Evolutionary conservation across 1,140 invertebrate genomes (phyloP), one percentile per base, ranked within the genome.

Genomic region (Probaryconus sp.): DNA sequence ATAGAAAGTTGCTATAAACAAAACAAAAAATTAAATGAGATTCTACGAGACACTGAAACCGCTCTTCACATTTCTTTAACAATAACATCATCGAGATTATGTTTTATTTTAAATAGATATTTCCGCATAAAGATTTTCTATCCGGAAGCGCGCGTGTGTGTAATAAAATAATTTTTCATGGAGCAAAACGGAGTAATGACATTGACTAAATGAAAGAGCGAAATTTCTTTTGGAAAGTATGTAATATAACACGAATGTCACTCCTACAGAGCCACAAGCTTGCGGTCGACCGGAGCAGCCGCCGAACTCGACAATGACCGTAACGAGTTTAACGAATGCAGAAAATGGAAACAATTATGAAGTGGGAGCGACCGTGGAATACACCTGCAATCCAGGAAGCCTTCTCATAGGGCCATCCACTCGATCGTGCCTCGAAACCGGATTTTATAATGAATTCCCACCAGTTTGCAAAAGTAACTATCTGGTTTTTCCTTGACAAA

Each of bases 401-500:
- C 87, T 97, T 16, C 88, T 97, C 0, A 94, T 97, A 16, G 96
- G 96, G 2, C 96, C 96, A 0, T 90, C 92, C 0, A 91, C 90
- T 4, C 89, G 96, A 77, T 94, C 93, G 11, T 97, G 96, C 79
- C 88, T 97, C 5, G 93, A 96, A 53, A 97, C 95, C 7, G 96
- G 96, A 64, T 97, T 97, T 87, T 97, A 97, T 82, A 95, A 95
- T 75, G 96, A 97, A 85, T 97, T 96, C 81, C 94, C 96, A 17
- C 96, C 96, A 2, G 94, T 96, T 24, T 98, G 96, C 85, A 96
- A 95, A 92, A 92, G 96, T 97, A 89, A 93, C 92, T 33, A 28
- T 64, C 55, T 20, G 38, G 14, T 11, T 24, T 20, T 1, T 42
- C 2, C 7, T 35, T 28, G 11, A 17, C 10, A 26, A n/a, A 26